Base-by-base conservation (phyloP, 1,140 invertebrate genomes). In the Pseudachorutes palmiensis region DNA sequence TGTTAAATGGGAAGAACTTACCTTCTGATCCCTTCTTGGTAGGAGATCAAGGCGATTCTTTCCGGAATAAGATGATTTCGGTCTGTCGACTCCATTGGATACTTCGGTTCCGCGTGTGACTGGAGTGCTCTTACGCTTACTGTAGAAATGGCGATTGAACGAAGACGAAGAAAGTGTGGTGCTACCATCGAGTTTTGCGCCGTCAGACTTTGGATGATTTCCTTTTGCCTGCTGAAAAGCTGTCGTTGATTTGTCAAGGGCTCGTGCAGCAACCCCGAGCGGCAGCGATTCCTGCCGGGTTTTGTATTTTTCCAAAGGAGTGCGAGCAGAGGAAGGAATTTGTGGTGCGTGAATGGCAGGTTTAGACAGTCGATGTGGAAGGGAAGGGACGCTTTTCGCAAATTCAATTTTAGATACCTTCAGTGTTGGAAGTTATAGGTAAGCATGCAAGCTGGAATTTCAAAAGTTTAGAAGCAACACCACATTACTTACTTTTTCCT, bases 401-500 rank as follows among this genome's bases (percentile, higher is more conserved):
- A n/a, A n/a, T n/a, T n/a, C n/a, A n/a, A n/a, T n/a, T n/a, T n/a
- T n/a, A n/a, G n/a, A n/a, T n/a, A n/a, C n/a, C n/a, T n/a, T n/a
- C n/a, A n/a, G n/a, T n/a, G n/a, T n/a, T n/a, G n/a, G n/a, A n/a
- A n/a, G n/a, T n/a, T n/a, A n/a, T n/a, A n/a, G n/a, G n/a, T n/a
- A 45, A 45, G 19, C 36, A 45, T 45, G 19, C 36, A 12, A 9
- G 19, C 36, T 45, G 51, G 36, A 41, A 19, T 41, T 41, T 41
- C 19, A 41, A 55, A 24, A 55, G 51, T 19, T 14, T 5, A 14
- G 12, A 9, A 14, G 51, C 3, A 24, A 55, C 14, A 60, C 9
- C 3, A 3, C 22, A 30, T 2, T 30, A 49, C 28, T 51, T 55
- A 70, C 69, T 58, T 61, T 67, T 51, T 64, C 49, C 24, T 70